A percentile compares a stretch with the other conserved stretches of the same genome.
Evolutionary conservation across 2,888 invertebrate species (phyloP).

Genomic region (Rotaria magnacalcarata): DNA sequence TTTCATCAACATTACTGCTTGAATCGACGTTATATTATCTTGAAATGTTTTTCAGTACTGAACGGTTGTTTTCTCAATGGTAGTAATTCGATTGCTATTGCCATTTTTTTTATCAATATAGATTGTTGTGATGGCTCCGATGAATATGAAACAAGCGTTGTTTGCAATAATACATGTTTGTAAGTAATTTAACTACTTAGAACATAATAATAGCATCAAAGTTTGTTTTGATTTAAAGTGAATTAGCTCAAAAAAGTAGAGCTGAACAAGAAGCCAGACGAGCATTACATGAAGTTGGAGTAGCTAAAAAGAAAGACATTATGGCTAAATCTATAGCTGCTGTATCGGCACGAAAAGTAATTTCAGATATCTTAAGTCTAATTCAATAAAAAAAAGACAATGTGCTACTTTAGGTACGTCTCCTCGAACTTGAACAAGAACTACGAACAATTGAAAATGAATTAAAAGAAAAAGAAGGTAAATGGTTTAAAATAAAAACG

Average conservation of each 20-base stretch:
- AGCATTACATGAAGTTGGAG: conserved; percentile 74
- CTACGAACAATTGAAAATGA: conserved; percentile 58
- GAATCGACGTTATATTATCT: too few relatives aligned
- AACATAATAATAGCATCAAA: neutral
- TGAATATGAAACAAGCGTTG: conserved; percentile 58
- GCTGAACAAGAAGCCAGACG: conserved; percentile 68
- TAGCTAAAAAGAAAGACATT: conserved; percentile 65
- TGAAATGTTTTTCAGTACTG: too few relatives aligned
- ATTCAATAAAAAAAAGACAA: too few relatives aligned
- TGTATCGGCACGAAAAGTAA: conserved; percentile 68
- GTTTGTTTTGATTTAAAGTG: conserved; percentile 55
- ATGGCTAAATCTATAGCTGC: conserved; percentile 72
- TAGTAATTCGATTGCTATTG: conserved; percentile 2
- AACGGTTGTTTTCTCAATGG: too few relatives aligned
- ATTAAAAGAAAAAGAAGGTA: conserved; percentile 48
- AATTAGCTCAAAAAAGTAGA: conserved; percentile 63
- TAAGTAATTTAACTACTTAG: conserved; percentile 49
- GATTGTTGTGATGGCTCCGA: conserved; percentile 70
- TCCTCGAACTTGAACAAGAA: conserved; percentile 70
- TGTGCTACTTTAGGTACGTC: conserved; percentile 62
- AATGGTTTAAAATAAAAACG: conserved; percentile 43
- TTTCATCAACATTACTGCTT: too few relatives aligned
- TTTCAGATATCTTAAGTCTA: conserved; percentile 14
- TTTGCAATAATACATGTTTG: conserved; percentile 57
- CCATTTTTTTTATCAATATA: conserved; percentile 50